Base-by-base conservation (phyloP, 2,888 invertebrate genomes). In the Loripinus fragilis region DNA sequence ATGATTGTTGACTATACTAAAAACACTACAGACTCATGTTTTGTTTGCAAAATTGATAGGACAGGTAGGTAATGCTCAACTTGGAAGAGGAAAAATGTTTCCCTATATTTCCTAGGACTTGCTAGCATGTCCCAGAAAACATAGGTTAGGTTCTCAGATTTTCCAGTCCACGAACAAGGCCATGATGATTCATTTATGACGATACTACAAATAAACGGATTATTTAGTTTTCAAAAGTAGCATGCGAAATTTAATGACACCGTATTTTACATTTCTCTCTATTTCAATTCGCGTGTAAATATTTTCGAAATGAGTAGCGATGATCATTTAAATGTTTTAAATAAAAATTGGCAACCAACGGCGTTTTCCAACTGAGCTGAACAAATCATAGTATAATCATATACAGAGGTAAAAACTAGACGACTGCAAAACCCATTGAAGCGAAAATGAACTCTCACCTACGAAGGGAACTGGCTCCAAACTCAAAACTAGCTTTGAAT, bases 351-450 rank as follows among this genome's bases (percentile, higher is more conserved):
- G 71, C 45, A 38, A 76, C 76, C 72, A 72, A 64, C 41, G 35
- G 76, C 33, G 76, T 28, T 50, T 60, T 72, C 76, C 52, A 60
- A 38, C 76, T 33, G 76, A 35, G 76, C 30, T 60, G 66, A 76
- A 76, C 76, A 76, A 76, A 76, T 72, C 71, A 52, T 33, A 33
- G 3, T 60, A 60, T 60, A 60, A 69, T 45, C 60, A 45, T 68
- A 68, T 52, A 68, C 60, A 30, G 74, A n/a, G 20, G 73, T 38
- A 25, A 66, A 73, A 66, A 73, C 33, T 66, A 38, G 52, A 35
- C 65, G 74, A 55, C 74, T 60, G 60, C 42, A 38, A 60, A 41
- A 60, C 28, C 45, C 60, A 45, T 33, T 42, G 68, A 74, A 28
- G 74, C 55, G 68, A 60, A 60, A 60, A 33, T 52, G 69, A 60